Conservation (phyloP, 2,888 invertebrate species). For the Mimas tiliae region DNA sequence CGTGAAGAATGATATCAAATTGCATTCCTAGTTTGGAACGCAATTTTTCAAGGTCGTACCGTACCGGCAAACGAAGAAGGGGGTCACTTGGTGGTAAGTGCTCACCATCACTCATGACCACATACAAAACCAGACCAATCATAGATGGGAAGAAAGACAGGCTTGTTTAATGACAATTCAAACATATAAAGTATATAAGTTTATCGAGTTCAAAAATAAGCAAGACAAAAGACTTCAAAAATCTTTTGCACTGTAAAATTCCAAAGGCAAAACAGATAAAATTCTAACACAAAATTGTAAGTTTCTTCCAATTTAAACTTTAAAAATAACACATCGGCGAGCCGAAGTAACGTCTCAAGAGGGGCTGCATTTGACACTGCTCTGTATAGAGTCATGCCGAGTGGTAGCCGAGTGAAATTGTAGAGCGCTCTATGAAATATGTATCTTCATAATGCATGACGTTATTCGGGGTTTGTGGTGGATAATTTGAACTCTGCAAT, state of each 20-base stretch:
- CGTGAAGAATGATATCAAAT: too few relatives aligned
- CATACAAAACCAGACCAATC: too few relatives aligned
- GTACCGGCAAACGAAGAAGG: too few relatives aligned
- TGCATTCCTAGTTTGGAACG: too few relatives aligned
- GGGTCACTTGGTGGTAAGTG: too few relatives aligned
- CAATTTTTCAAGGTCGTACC: too few relatives aligned
- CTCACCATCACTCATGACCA: too few relatives aligned
- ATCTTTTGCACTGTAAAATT: not conserved
- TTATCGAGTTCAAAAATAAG: too few relatives aligned
- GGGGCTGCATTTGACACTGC: constrained; percentile 22
- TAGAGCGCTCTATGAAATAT: constrained; percentile 18
- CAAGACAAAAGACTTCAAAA: not conserved
- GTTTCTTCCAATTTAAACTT: constrained; percentile 18
- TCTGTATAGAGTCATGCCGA: constrained; percentile 7
- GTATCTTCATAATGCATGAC: constrained; percentile 18
- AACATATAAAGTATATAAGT: too few relatives aligned
- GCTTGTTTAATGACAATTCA: too few relatives aligned
- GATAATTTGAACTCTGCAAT: not conserved
- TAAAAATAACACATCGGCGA: constrained; percentile 22
- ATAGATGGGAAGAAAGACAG: too few relatives aligned
- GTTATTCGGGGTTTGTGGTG: not conserved
- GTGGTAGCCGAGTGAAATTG: constrained; percentile 15
- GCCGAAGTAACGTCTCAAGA: constrained; percentile 13
- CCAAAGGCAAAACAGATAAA: not conserved
- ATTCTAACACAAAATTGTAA: constrained; percentile 15